Evolutionary conservation across 1,140 invertebrate species (phyloP).

Genomic region (Lanistes nyassanus): DNA sequence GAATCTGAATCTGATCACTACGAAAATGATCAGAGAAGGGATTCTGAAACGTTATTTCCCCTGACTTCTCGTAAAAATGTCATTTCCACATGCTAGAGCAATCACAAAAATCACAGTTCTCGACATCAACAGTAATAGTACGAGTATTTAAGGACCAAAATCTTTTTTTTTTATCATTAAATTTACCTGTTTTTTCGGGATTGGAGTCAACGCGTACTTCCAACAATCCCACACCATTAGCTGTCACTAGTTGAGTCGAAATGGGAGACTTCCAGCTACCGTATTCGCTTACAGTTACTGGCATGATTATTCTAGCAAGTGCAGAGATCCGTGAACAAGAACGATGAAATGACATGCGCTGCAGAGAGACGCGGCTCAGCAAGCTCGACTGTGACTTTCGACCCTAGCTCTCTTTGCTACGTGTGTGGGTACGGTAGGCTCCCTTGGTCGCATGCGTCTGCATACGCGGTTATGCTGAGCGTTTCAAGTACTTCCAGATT

Average conservation of each 20-base stretch:
- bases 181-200: conserved; percentile 33
- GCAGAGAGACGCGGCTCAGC: not conserved
- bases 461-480: no score
- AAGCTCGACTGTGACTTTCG: not conserved
- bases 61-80: no score
- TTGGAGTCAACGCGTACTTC: conserved; percentile 41
- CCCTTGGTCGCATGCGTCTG: no score
- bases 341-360: not conserved
- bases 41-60: no score
- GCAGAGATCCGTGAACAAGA: not conserved
- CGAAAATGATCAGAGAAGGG: no score
- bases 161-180: not conserved
- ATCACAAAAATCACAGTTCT: not conserved
- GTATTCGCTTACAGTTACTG: conserved; percentile 41
- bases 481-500: no score
- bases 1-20: not conserved
- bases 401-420: no score
- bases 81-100: not conserved
- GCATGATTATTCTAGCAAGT: conserved; percentile 35
- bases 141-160: not conserved
- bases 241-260: conserved; percentile 55
- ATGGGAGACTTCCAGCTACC: conserved; percentile 64
- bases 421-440: no score
- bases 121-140: not conserved
- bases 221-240: conserved; percentile 50